Percentiles rank a stretch among this genome's conserved stretches.
Conservation (phyloP, 2,888 invertebrate species). For the Asteroscopus sphinx region DNA sequence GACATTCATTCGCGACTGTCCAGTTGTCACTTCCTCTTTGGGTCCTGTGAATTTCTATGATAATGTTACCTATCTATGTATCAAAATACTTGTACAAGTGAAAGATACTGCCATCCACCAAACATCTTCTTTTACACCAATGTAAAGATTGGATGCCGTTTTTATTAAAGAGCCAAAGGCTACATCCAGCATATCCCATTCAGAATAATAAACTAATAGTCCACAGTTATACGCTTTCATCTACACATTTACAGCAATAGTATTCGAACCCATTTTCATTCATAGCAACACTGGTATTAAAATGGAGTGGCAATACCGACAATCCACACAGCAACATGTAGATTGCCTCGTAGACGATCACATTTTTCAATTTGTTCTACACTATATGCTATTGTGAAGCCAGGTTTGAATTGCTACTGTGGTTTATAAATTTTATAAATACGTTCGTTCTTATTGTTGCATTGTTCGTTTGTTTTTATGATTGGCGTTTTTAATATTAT, state of each 20-base stretch:
- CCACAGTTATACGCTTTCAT: conserved; percentile 13
- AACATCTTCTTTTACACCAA: too few species aligned
- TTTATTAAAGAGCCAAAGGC: not conserved
- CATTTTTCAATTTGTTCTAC: conserved; percentile 74
- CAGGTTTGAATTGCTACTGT: conserved; percentile 18
- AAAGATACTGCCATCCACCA: too few species aligned
- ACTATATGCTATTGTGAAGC: conserved; percentile 36
- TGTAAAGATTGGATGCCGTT: not conserved
- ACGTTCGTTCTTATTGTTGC: conserved; percentile 2
- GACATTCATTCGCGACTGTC: too few species aligned
- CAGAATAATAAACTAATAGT: conserved; percentile 22
- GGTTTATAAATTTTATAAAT: conserved; percentile 37
- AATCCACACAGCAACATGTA: conserved; percentile 61
- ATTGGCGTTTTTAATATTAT: not conserved
- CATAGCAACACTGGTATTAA: conserved; percentile 53
- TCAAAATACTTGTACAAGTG: not conserved
- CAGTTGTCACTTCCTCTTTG: too few species aligned
- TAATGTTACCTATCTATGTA: too few species aligned
- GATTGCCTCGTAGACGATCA: conserved; percentile 67
- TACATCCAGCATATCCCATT: conserved; percentile 12
- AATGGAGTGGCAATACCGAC: conserved; percentile 57
- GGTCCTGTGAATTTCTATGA: too few species aligned
- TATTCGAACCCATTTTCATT: conserved; percentile 45
- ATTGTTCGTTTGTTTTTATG: not conserved
- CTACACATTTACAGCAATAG: conserved; percentile 31